Conservation (phyloP, 2,797 vertebrate species). For the Cossypha niveicapilla region DNA sequence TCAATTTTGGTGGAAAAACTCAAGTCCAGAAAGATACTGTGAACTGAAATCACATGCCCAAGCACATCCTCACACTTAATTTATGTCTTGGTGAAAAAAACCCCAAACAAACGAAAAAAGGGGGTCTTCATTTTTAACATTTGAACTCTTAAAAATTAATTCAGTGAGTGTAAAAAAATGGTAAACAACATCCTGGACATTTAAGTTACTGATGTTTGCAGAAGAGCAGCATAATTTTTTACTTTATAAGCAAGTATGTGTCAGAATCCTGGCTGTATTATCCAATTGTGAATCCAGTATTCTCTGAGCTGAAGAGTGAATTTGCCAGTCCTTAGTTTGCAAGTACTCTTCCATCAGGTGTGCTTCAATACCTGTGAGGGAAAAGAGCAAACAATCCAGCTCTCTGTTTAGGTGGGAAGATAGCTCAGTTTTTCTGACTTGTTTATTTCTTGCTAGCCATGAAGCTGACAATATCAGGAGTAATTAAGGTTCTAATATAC, state of each 20-base stretch:
- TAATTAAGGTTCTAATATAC: not conserved
- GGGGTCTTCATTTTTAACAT: fast-evolving
- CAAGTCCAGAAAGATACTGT: not conserved
- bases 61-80: not conserved
- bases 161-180: not conserved
- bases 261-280: not conserved
- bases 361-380: not conserved
- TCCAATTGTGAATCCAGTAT: not conserved
- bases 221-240: not conserved
- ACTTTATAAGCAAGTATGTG: not conserved
- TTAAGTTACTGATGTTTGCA: not conserved
- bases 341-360: not conserved
- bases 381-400: not conserved
- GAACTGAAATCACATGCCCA: not conserved
- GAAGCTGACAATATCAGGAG: not conserved
- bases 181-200: not conserved
- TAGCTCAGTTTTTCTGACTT: not conserved
- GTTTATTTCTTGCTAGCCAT: not conserved
- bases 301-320: not conserved
- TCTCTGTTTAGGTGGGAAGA: not conserved
- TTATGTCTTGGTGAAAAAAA: not conserved
- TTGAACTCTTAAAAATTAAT: not conserved
- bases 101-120: fast-evolving
- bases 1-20: not conserved
- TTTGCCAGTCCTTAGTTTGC: not conserved